phyloP scores from a whole-genome alignment of 2,113 vertebrate species.

The Laterallus jamaicensis region DNA sequence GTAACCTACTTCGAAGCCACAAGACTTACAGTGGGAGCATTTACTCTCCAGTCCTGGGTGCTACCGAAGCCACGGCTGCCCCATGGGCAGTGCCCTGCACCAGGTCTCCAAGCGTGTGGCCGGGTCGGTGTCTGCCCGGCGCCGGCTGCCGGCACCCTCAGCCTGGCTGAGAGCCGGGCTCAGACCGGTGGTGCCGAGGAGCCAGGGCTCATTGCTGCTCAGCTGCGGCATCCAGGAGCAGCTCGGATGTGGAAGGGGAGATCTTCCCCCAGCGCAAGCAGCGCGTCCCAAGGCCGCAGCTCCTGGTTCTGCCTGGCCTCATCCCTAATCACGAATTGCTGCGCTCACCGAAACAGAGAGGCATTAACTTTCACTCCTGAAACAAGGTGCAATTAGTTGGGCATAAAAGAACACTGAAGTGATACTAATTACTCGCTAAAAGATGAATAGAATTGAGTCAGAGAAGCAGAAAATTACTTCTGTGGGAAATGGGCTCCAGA shows the following conservation, averaged over 20 bases:
- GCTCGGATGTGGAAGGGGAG: background rate
- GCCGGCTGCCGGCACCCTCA: background rate
- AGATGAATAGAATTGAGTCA: slow-evolving; percentile 70
- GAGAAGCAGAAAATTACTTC: slow-evolving; percentile 81
- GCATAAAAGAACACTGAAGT: slow-evolving; percentile 73
- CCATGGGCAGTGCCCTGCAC: background rate
- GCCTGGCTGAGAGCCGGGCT: background rate
- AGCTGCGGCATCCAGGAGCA: background rate
- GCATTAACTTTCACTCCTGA: slow-evolving; percentile 72
- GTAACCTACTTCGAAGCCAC: slow-evolving; percentile 23
- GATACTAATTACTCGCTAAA: slow-evolving; percentile 73
- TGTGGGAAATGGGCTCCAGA: slow-evolving; percentile 63
- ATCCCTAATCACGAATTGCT: slow-evolving; percentile 61
- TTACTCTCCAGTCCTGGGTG: background rate
- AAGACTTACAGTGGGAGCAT: background rate
- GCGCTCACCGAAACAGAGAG: slow-evolving; percentile 53
- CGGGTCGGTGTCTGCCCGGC: background rate
- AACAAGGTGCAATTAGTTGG: slow-evolving; percentile 72
- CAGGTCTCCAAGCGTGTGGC: background rate
- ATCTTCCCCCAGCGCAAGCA: background rate
- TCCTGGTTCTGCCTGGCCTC: slow-evolving; percentile 59
- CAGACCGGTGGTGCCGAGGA: background rate
- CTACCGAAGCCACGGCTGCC: background rate
- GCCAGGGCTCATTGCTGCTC: background rate
- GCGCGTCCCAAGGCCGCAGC: background rate